Base-by-base conservation (phyloP, 2,113 vertebrate species). In the Psettodes erumei region DNA sequence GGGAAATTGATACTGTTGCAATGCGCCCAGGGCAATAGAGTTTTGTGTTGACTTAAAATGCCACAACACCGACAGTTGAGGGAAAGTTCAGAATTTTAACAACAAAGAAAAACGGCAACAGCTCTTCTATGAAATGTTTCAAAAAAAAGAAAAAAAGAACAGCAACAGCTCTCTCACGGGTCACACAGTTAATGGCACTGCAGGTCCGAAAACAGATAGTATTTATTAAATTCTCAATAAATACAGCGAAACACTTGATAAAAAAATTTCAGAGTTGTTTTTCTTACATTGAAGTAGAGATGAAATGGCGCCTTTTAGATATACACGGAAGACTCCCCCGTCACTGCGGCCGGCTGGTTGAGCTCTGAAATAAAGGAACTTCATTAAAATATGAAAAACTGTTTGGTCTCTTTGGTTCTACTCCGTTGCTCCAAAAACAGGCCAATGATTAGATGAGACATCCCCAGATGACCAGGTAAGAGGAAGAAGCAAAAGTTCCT, bases 1-100 rank as follows among this genome's bases (percentile, higher is more conserved):
- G 89, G 93, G 93, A 93, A 96, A 96, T 95, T 95, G 95, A 95
- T 95, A 91, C 93, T 92, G 94, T 40, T 81, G 89, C 94, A 93
- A 42, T 88, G 82, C 85, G 89, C 90, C 88, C 56, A 33, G 51
- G 86, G 91, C 82, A 53, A 85, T 87, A 77, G 77, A 84, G 81
- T 86, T 82, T 90, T 79, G 83, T 88, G 75, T 84, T 61, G 78
- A 80, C 81, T 81, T 86, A 79, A 93, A 92, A 91, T 86, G 82
- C 88, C 84, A 90, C 76, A 81, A 78, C 85, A 84, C n/a, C 54
- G 76, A 56, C 81, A 58, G 79, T 77, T 83, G 81, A 86, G 32
- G 74, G 70, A 86, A 85, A 85, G 73, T 83, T 84, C 47, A 42
- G 63, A 69, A 75, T 76, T 61, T 56, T 61, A 23, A 63, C 37